Evolutionary conservation across 1,140 invertebrate species (phyloP).

Genomic region (Saxidomus purpurata): DNA sequence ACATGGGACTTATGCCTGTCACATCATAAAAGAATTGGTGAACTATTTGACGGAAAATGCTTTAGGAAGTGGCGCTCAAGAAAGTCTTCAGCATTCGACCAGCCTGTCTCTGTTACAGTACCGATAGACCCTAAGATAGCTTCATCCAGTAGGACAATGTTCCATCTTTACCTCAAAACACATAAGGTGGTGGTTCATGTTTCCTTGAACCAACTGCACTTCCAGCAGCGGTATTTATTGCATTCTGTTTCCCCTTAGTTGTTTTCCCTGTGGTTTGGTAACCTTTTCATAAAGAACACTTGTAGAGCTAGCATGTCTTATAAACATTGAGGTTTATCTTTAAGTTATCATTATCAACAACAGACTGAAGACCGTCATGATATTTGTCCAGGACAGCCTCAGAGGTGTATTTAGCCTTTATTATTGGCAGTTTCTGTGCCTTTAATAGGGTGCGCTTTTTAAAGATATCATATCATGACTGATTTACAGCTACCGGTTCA

Average conservation of each 20-base stretch:
- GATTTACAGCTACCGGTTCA: too few species aligned
- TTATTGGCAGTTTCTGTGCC: background rate
- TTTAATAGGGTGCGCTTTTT: background rate
- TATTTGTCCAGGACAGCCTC: background rate
- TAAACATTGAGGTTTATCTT: constrained; percentile 84
- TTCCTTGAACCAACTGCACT: constrained; percentile 81
- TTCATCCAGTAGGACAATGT: constrained; percentile 68
- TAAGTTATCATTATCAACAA: constrained; percentile 66
- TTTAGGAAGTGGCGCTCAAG: background rate
- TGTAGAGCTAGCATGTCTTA: constrained; percentile 81
- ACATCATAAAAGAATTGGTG: background rate
- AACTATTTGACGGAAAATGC: background rate
- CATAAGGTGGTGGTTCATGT: constrained; percentile 84
- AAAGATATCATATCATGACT: constrained; percentile 27
- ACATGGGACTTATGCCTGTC: constrained; percentile 1
- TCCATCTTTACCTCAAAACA: constrained; percentile 84
- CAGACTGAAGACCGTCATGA: background rate
- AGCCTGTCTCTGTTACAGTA: constrained; percentile 39
- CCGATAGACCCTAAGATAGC: background rate
- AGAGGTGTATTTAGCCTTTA: constrained; percentile 16
- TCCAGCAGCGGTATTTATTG: constrained; percentile 82
- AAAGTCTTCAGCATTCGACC: background rate
- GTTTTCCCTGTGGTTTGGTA: constrained; percentile 80
- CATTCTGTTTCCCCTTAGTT: constrained; percentile 83
- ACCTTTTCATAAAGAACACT: background rate